Percentiles rank a stretch among this genome's conserved stretches.
phyloP scores from a whole-genome alignment of 2,797 vertebrate genomes.

The Myotis vivesi region DNA sequence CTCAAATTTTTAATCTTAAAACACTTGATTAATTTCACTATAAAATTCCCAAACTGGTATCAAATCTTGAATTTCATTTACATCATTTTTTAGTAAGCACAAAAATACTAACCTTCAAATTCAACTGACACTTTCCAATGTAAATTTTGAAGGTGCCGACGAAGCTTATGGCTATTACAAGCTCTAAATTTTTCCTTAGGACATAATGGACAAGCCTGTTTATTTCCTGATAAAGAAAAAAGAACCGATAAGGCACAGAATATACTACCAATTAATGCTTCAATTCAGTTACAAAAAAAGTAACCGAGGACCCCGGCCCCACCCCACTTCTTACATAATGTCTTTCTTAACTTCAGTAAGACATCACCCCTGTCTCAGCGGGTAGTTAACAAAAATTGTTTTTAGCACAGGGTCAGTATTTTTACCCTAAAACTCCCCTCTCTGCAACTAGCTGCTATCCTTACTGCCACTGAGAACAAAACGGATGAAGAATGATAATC shows the following conservation, averaged over 20 bases:
- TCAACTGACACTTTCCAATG: constrained; percentile 99
- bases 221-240: constrained; percentile 85
- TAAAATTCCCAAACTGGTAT: constrained; percentile 5
- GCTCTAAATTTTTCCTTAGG: constrained; percentile 95
- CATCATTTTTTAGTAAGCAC: not conserved
- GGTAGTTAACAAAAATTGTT: not conserved
- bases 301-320: not conserved
- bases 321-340: not conserved
- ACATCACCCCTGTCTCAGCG: not conserved
- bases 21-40: constrained; percentile 6
- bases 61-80: constrained; percentile 9
- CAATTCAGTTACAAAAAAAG: not conserved
- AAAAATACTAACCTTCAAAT: constrained; percentile 90
- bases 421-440: not conserved
- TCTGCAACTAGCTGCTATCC: not conserved
- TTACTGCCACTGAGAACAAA: not conserved
- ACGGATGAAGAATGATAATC: not conserved
- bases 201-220: constrained; percentile 93
- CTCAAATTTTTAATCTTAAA: constrained; percentile 51
- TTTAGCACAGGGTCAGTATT: not conserved
- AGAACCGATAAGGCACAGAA: constrained; percentile 1
- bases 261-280: not conserved
- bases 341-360: not conserved
- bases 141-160: constrained; percentile 95
- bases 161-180: constrained; percentile 93